Percentiles rank a stretch among this genome's conserved stretches.
phyloP scores from a whole-genome alignment of 2,113 vertebrate species.

The Speoplatyrhinus poulsoni region DNA sequence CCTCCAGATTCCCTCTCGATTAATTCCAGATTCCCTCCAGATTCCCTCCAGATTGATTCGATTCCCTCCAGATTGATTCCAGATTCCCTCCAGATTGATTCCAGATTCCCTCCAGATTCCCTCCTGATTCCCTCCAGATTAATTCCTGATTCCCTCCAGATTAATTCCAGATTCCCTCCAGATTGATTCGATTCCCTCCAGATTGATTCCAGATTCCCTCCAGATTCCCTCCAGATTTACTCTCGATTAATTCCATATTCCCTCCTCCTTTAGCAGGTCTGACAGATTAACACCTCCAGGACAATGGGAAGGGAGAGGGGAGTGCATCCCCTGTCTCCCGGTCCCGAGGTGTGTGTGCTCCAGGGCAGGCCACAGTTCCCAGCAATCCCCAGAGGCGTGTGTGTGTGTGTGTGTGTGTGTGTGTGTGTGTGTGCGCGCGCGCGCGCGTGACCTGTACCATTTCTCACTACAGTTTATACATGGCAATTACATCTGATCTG shows the following conservation, averaged over 20 bases:
- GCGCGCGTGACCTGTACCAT: not conserved
- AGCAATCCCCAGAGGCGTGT: constrained; percentile 53
- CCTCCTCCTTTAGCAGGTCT: constrained; percentile 12
- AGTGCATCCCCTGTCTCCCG: constrained; percentile 61
- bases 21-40: too few relatives aligned
- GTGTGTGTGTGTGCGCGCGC: constrained; percentile 7
- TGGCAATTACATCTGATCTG: too few relatives aligned
- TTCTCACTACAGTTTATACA: too few relatives aligned
- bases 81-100: too few relatives aligned
- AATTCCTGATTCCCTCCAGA: too few relatives aligned
- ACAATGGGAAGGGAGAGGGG: constrained; percentile 72
- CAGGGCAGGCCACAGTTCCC: constrained; percentile 57
- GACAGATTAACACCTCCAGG: constrained; percentile 70
- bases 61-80: constrained; percentile 73
- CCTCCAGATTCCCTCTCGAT: too few relatives aligned
- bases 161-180: too few relatives aligned
- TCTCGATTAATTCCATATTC: too few relatives aligned
- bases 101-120: constrained; percentile 44
- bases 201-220: constrained; percentile 51
- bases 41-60: not conserved
- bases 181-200: constrained; percentile 60
- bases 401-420: constrained; percentile 25
- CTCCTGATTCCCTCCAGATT: constrained; percentile 73
- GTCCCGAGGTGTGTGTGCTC: constrained; percentile 52
- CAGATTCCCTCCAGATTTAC: constrained; percentile 37